Conservation (phyloP, 2,113 vertebrate genomes). For the Cacatua alba region DNA sequence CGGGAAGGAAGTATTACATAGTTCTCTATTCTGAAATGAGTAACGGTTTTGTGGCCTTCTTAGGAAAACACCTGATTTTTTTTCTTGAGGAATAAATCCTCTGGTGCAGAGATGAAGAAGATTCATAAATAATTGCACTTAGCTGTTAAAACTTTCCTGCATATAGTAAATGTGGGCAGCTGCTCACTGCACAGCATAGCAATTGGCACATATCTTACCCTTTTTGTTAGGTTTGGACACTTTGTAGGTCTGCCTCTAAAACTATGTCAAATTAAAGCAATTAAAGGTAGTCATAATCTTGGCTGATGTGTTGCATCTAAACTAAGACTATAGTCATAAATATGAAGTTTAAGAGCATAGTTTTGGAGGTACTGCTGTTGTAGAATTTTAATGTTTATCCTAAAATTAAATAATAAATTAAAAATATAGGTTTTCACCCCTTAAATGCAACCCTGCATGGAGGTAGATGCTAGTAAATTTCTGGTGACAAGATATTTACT, state of each 20-base stretch:
- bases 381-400: background rate
- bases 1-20: background rate
- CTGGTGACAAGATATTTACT: background rate
- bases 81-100: background rate
- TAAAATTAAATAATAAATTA: background rate
- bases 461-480: background rate
- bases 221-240: background rate
- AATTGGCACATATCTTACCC: accelerated
- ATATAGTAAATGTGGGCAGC: background rate
- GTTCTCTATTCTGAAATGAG: background rate
- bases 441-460: background rate
- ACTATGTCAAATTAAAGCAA: background rate
- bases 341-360: background rate
- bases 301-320: background rate
- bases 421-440: background rate
- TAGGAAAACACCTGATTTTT: background rate
- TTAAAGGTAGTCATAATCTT: background rate
- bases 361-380: background rate
- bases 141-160: background rate
- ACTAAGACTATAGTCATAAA: background rate
- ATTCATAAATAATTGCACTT: background rate
- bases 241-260: background rate
- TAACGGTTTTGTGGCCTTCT: background rate
- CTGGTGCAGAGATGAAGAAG: background rate
- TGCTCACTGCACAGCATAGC: background rate